Base-by-base conservation (phyloP, 1,140 invertebrate genomes). In the Adoxophyes honmai region DNA sequence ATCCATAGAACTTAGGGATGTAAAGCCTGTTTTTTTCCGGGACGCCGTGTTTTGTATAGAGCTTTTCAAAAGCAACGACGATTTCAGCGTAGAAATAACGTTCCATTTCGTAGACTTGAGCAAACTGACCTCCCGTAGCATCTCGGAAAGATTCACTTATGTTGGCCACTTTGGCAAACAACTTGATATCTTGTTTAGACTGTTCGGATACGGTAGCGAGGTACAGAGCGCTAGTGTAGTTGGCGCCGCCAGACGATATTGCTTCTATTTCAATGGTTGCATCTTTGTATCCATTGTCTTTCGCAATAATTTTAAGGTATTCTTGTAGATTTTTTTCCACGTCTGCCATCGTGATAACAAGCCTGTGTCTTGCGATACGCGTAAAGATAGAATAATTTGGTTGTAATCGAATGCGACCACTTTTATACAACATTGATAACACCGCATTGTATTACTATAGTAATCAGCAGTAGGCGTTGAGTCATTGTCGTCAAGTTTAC, bases 81-180 rank as follows among this genome's bases (percentile, higher is more conserved):
- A 39, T 5, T 28, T 53, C 39, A 9, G 55, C 28, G 39, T 70
- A 70, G 0, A 63, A 38, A 8, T 52, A 59, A 0, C 16, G 8
- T 55, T 70, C 67, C 0, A 42, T 61, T 7, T 21, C 15, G 36
- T 55, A 69, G 4, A 66, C 9, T 8, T 14, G 6, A 6, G n/a
- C 39, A 6, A 39, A 15, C 4, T 15, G 15, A 5, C 15, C 33
- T 28, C 21, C 21, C 3, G 8, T 18, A 0, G 35, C 15, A 0
- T 36, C 5, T 33, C 79, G 55, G 18, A 77, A 61, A 6, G 67
- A 64, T 18, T 85, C 75, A 0, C 71, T 68, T 0, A 77, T 18
- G 2, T 39, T 60, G 0, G 76, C 70, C 0, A 83, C 66, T 68
- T 85, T 85, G 0, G 70, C 68, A 52, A 85, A 85, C 4, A 85